phyloP scores from a whole-genome alignment of 2,113 vertebrate species.

The Paralichthys olivaceus region DNA sequence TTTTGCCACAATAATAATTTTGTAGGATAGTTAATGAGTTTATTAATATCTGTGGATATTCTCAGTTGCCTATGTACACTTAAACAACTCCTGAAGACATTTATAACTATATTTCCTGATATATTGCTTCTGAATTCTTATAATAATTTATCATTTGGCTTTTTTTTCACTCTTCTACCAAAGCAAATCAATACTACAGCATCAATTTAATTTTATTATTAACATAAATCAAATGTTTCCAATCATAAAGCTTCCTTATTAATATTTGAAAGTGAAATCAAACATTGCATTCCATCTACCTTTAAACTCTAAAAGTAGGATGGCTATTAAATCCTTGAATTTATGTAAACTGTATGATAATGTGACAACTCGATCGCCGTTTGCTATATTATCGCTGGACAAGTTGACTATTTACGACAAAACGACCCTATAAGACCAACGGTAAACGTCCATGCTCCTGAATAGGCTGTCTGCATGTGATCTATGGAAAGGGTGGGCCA shows the following conservation, averaged over 20 bases:
- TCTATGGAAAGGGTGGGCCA: not conserved
- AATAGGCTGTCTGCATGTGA: not conserved
- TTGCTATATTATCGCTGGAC: not conserved
- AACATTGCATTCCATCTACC: not conserved
- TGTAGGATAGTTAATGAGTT: too few relatives aligned
- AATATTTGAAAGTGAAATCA: not conserved
- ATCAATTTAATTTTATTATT: not conserved
- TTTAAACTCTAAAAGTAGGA: not conserved
- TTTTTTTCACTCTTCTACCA: not conserved
- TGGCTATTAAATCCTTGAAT: not conserved
- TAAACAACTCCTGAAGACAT: too few relatives aligned
- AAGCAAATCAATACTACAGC: not conserved
- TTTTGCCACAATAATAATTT: too few relatives aligned
- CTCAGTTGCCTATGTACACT: too few relatives aligned
- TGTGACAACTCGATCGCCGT: not conserved
- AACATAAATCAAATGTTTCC: not conserved
- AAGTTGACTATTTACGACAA: not conserved
- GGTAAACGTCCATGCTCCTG: not conserved
- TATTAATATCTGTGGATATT: too few relatives aligned
- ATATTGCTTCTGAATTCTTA: not conserved
- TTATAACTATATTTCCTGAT: not conserved
- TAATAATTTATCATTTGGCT: not conserved
- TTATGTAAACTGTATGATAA: not conserved
- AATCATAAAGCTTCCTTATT: not conserved
- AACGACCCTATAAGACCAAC: not conserved